These are phyloP conservation scores for Ptychochromis oligacanthus DNA, from an alignment of 2,113 vertebrate species.

Conservation along the genomic window DNA sequence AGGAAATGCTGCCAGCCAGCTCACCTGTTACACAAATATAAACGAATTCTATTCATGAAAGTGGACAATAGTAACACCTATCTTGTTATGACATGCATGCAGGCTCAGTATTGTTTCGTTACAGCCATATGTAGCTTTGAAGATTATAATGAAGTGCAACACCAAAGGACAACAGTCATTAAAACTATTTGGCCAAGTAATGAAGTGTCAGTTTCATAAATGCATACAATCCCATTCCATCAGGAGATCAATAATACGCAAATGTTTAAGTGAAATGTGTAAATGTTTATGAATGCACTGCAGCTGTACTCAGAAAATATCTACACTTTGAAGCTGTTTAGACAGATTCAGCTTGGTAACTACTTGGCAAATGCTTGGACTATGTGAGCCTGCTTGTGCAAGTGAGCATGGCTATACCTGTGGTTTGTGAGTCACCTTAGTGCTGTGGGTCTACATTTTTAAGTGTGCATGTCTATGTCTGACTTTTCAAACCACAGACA, in stretches of 20 bases:
- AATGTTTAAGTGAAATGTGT: constrained; percentile 34
- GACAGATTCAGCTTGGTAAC: constrained; percentile 6
- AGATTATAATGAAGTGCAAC: constrained; percentile 11
- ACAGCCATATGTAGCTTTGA: background rate
- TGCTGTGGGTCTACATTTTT: constrained; percentile 23
- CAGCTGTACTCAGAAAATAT: background rate
- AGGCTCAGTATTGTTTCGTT: constrained; percentile 20
- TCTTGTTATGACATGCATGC: background rate
- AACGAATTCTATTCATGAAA: background rate
- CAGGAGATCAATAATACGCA: constrained; percentile 42
- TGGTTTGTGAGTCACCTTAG: constrained; percentile 43
- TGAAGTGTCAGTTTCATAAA: constrained; percentile 46
- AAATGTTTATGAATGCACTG: constrained; percentile 29
- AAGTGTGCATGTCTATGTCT: constrained; percentile 8
- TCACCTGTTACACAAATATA: background rate
- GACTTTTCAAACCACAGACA: background rate
- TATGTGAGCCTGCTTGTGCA: background rate
- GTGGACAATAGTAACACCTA: background rate
- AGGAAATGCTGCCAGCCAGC: background rate
- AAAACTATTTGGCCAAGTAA: constrained; percentile 46
- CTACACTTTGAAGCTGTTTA: too few species aligned
- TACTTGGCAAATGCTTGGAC: constrained; percentile 20
- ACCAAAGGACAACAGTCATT: constrained; percentile 37
- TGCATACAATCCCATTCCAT: constrained; percentile 57
- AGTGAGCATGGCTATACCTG: background rate